Evolutionary conservation across 2,888 invertebrate genomes (phyloP), one percentile per base, ranked within the genome.

Genomic region (Caenorhabditis sp.): DNA sequence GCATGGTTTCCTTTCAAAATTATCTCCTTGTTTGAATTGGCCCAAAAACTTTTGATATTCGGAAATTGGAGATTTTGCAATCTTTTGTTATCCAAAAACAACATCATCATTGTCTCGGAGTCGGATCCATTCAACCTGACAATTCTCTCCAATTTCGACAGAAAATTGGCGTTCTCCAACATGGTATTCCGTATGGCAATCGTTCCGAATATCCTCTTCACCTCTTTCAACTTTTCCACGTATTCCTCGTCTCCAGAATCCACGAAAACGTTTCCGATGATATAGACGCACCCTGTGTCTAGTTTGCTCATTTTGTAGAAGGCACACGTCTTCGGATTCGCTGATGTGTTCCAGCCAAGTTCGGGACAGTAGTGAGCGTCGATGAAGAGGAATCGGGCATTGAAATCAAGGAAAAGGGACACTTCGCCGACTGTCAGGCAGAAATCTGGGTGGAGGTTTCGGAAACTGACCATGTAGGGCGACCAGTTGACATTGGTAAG

Each of bases 381-480:
- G 20, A 61, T 35, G 35, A 35, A 8, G 13, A 13, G 15, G 37
- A 40, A 8, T 22, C 4, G 2, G 2, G 15, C 22, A 13, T 71
- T 28, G 26, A 9, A 13, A 1, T 9, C 5, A 1, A 61, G 8
- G 4, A 71, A 44, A 1, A 37, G 3, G 2, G 13, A 32, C 61
- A 71, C 62, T 44, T 71, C 71, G 5, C 32, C 44, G 18, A 62
- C 44, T 9, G 53, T 61, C 9, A 71, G 5, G 28, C 71, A 71
- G 11, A 71, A 71, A n/a, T 71, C 71, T 1, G 61, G 71, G 15
- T 71, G 71, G 6, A 55, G 18, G n/a, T 62, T 61, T 5, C 53
- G 1, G 1, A 71, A 37, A 18, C 55, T 55, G 5, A 71, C 4
- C 1, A 2, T 0, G 20, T 62, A 62, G 1, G 18, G 37, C 28